Percentiles rank a stretch among this genome's conserved stretches.
phyloP scores from a whole-genome alignment of 2,888 invertebrate genomes.

The Eledone cirrhosa region DNA sequence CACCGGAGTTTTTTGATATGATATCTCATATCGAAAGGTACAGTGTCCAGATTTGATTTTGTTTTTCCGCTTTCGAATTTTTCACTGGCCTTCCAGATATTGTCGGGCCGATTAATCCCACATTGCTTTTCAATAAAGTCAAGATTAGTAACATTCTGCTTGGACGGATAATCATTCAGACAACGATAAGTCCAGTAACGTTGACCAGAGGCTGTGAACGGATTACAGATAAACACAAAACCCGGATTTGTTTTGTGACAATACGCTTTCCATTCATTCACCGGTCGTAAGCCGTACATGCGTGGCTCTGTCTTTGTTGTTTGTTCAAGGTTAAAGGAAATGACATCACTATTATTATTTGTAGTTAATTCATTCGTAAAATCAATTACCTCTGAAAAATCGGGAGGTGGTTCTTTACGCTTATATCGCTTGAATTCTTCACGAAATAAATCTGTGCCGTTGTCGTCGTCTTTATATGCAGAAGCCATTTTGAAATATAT shows the following conservation, averaged over 20 bases:
- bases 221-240: constrained; percentile 83
- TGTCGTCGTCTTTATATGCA: background rate
- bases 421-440: constrained; percentile 56
- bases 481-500: constrained; percentile 13
- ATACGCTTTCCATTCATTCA: constrained; percentile 53
- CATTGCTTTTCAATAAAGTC: constrained; percentile 39
- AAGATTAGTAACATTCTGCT: constrained; percentile 71
- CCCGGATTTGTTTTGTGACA: constrained; percentile 69
- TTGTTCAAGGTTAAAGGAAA: constrained; percentile 33
- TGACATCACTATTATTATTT: background rate
- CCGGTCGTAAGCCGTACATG: constrained; percentile 48
- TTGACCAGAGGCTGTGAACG: constrained; percentile 81
- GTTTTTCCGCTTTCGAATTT: background rate
- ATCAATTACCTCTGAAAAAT: constrained; percentile 49
- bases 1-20: constrained; percentile 75
- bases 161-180: constrained; percentile 78
- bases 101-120: background rate
- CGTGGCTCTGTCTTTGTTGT: constrained; percentile 29
- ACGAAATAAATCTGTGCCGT: constrained; percentile 47
- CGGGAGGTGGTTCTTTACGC: constrained; percentile 47
- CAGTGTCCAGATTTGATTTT: background rate
- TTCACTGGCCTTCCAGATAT: background rate
- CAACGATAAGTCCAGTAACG: constrained; percentile 84
- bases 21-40: background rate
- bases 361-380: constrained; percentile 30